Evolutionary conservation across 1,140 invertebrate species (phyloP).

Genomic region (Drosophila pseudoobscura): DNA sequence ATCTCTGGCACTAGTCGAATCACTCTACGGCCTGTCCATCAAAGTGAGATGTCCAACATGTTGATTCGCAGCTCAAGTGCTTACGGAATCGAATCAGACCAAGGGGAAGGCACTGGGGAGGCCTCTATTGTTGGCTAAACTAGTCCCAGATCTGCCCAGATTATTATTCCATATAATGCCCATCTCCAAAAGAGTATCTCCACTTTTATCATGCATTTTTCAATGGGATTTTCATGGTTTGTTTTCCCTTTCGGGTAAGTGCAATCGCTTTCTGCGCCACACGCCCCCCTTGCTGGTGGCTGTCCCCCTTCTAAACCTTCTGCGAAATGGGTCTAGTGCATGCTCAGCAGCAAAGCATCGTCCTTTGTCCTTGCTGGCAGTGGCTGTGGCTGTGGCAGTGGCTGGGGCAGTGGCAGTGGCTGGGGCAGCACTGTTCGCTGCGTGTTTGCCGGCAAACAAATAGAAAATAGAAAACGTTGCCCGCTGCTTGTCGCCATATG

Average conservation of each 20-base stretch:
- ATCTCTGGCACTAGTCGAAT: not conserved
- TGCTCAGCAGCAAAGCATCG: constrained; percentile 46
- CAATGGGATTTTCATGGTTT: constrained; percentile 14
- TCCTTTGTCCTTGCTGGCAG: constrained; percentile 40
- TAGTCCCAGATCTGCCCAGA: no score
- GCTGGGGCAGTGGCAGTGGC: constrained; percentile 9
- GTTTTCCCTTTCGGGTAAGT: constrained; percentile 24
- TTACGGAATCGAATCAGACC: not conserved
- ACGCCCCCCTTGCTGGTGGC: not conserved
- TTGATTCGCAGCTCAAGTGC: not conserved
- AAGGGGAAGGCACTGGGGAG: no score
- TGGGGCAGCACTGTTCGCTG: constrained; percentile 12
- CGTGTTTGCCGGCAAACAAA: constrained; percentile 64
- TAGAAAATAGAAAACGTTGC: constrained; percentile 40
- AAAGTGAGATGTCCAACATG: constrained; percentile 8
- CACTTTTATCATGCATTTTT: constrained; percentile 12
- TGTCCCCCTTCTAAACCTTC: constrained; percentile 17
- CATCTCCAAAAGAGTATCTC: constrained; percentile 8
- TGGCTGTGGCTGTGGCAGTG: constrained; percentile 1
- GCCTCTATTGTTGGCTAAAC: no score
- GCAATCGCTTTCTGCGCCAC: constrained; percentile 34
- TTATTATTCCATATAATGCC: no score
- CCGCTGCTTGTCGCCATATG: constrained; percentile 50
- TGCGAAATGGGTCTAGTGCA: constrained; percentile 70
- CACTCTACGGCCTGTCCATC: not conserved